Evolutionary conservation across 2,113 vertebrate genomes (phyloP), one percentile per base, ranked within the genome.

Genomic region (Psettodes erumei): DNA sequence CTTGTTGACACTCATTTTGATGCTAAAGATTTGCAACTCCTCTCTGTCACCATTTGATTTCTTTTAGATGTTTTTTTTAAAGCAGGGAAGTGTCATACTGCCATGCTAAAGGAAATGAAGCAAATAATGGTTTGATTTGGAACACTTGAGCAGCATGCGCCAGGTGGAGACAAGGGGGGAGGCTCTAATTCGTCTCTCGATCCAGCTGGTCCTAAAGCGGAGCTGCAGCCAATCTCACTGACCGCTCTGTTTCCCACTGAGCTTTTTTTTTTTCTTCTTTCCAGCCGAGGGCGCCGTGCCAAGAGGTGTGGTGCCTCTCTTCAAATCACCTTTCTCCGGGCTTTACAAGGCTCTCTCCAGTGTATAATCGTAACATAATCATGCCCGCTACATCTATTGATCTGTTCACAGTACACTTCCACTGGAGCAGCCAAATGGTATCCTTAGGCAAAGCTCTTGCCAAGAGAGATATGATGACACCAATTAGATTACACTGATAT

Each of bases 41-140:
- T n/a, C n/a, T n/a, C n/a, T n/a, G n/a, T n/a, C n/a, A n/a, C n/a
- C n/a, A n/a, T 30, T 48, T 60, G 13, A 56, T 58, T 67, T 54
- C 25, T 62, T 35, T 16, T 3, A 53, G 45, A 32, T 58, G 3
- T 50, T 15, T 77, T 56, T 35, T 48, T 54, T n/a, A 1, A 7
- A 43, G 51, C 27, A 53, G 63, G 27, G 15, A 72, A 16, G 65
- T 63, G 61, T 67, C 45, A 60, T 37, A 54, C 56, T 63, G 61
- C 64, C 45, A 60, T 37, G 58, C 56, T 19, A 69, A 6, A 18
- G 10, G 53, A 90, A 90, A 93, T 88, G 75, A 90, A 87, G 80
- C 89, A 88, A 83, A 88, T 88, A 88, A 88, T 81, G 71, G 79
- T 73, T 79, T 80, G 86, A 85, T 89, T 89, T 92, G 87, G 86